These are phyloP conservation scores for Netelia fuscicornis DNA, from an alignment of 2,888 invertebrate species.

Conservation along the genomic window DNA sequence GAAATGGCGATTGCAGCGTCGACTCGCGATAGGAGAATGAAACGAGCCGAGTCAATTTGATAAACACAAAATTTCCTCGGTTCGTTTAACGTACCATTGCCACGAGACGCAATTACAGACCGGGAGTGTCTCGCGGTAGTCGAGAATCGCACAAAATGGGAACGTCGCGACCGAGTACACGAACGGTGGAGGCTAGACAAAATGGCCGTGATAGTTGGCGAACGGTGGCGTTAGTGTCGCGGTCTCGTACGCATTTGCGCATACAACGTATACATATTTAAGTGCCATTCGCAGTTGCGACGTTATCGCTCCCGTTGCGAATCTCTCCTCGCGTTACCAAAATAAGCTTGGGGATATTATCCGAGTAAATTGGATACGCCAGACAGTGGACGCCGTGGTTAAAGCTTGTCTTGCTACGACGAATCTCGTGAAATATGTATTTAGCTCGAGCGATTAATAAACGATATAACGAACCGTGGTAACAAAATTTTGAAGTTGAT, in stretches of 20 bases:
- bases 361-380: conserved; percentile 13
- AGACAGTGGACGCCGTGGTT: not conserved
- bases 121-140: conserved; percentile 11
- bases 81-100: conserved; percentile 36
- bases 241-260: conserved; percentile 20
- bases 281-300: conserved; percentile 24
- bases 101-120: conserved; percentile 45
- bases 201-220: not conserved
- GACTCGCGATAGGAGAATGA: conserved; percentile 70
- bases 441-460: not conserved
- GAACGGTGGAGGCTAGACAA: not conserved
- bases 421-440: not conserved
- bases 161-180: not conserved
- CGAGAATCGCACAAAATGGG: not conserved
- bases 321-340: conserved; percentile 1
- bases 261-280: conserved; percentile 33
- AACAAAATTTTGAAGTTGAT: not conserved
- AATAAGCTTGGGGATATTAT: conserved; percentile 33
- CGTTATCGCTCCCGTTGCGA: conserved; percentile 32
- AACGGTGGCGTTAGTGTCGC: not conserved
- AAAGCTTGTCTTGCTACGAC: not conserved
- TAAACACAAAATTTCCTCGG: conserved; percentile 34
- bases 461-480: not conserved
- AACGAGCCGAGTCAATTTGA: conserved; percentile 56
- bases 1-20: too few species aligned